Evolutionary conservation across 2,888 invertebrate genomes (phyloP).

Genomic region (Meandrusa payeni): DNA sequence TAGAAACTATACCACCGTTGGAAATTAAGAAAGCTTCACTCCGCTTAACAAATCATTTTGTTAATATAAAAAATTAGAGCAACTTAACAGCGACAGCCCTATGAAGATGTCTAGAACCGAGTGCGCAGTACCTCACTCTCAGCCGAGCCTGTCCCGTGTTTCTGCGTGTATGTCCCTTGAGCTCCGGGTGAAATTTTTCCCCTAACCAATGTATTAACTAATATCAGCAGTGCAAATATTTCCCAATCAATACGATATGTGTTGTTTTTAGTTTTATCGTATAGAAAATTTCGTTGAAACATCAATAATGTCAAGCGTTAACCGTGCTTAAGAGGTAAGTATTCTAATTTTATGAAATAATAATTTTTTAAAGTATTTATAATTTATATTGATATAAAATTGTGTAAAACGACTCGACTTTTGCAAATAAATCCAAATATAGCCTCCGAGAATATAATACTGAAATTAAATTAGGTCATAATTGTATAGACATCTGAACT

Average conservation of each 20-base stretch:
- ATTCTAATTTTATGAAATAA: not conserved
- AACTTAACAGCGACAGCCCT: conserved; percentile 49
- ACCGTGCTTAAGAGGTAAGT: conserved; percentile 8
- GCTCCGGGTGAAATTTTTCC: conserved; percentile 25
- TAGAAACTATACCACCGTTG: too few species aligned
- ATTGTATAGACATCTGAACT: too few species aligned
- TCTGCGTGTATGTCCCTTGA: conserved; percentile 42
- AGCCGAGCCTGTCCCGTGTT: conserved; percentile 49
- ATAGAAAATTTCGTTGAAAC: too few species aligned
- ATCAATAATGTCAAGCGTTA: conserved; percentile 7
- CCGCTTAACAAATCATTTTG: too few species aligned
- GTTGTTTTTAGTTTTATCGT: conserved; percentile 16
- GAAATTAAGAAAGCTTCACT: too few species aligned
- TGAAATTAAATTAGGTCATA: too few species aligned
- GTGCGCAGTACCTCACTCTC: conserved; percentile 69
- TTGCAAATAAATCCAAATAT: too few species aligned
- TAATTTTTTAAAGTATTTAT: too few species aligned
- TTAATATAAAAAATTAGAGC: too few species aligned
- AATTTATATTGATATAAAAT: too few species aligned
- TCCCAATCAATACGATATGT: not conserved
- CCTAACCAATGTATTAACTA: conserved; percentile 29
- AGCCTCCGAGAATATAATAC: too few species aligned
- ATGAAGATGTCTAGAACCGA: conserved; percentile 41
- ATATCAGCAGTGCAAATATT: not conserved
- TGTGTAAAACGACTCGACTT: too few species aligned